A percentile compares a stretch with the other conserved stretches of the same genome.
Conservation (phyloP, 1,140 invertebrate genomes). For the Limonius californicus region DNA sequence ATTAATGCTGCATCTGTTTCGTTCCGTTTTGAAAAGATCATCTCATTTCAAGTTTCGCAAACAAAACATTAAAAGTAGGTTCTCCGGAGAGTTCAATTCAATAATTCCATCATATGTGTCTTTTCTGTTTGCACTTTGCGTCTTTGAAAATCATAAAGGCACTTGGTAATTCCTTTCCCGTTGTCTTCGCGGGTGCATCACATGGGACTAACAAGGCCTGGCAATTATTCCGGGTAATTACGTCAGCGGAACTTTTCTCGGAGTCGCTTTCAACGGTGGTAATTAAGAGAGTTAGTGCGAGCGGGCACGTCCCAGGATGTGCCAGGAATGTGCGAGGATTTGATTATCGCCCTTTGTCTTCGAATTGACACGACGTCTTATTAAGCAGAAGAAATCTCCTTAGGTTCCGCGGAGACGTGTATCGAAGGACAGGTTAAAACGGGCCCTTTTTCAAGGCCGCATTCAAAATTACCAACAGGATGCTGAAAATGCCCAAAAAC, state of each 20-base stretch:
- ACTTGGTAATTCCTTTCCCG: not conserved
- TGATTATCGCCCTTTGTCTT: constrained; percentile 42
- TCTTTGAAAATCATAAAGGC: too few species aligned
- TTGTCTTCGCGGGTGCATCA: constrained; percentile 16
- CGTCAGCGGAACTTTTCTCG: constrained; percentile 43
- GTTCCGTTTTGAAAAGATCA: too few species aligned
- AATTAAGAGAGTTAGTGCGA: constrained; percentile 43
- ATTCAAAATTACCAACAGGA: too few species aligned
- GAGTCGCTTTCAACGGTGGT: constrained; percentile 42
- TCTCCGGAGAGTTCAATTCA: too few species aligned
- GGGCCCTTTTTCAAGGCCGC: too few species aligned
- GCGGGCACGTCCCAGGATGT: constrained; percentile 38
- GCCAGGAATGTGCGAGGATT: constrained; percentile 43
- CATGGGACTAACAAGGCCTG: constrained; percentile 45
- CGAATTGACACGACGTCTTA: constrained; percentile 17
- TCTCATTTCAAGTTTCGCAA: too few species aligned
- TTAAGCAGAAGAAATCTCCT: not conserved
- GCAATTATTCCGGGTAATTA: constrained; percentile 50
- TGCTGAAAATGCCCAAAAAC: too few species aligned
- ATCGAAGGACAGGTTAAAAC: too few species aligned
- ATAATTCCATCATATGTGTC: too few species aligned
- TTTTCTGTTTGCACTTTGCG: too few species aligned
- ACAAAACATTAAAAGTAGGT: too few species aligned
- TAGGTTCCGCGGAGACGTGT: not conserved
- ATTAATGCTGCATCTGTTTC: too few species aligned